Conservation (phyloP, 2,113 vertebrate species). For the Lates calcarifer region DNA sequence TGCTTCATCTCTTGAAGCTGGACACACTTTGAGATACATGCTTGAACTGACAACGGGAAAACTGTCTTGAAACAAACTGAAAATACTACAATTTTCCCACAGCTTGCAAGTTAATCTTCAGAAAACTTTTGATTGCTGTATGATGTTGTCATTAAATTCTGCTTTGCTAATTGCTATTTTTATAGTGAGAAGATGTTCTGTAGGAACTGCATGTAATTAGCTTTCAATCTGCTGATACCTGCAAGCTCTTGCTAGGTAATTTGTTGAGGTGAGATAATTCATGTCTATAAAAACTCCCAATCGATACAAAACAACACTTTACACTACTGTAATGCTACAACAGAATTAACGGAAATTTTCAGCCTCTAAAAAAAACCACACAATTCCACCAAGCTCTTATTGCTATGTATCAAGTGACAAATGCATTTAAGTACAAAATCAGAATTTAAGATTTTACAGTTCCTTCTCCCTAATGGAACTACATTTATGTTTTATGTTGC, state of each 20-base stretch:
- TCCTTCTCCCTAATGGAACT: conserved; percentile 23
- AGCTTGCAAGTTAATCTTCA: conserved; percentile 11
- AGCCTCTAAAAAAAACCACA: conserved; percentile 11
- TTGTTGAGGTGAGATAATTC: conserved; percentile 32
- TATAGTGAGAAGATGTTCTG: conserved; percentile 37
- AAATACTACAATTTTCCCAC: conserved; percentile 10
- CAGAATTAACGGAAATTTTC: conserved; percentile 12
- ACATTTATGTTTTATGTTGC: conserved; percentile 21
- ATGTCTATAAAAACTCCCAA: conserved; percentile 24
- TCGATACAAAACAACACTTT: conserved; percentile 21
- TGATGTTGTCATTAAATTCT: conserved; percentile 23
- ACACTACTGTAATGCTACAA: not conserved
- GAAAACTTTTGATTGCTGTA: not conserved
- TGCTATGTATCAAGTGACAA: not conserved
- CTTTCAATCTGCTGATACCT: conserved; percentile 22
- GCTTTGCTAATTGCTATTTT: conserved; percentile 50
- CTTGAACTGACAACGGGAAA: not conserved
- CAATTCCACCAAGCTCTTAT: not conserved
- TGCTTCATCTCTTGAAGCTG: conserved; percentile 29
- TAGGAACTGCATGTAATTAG: conserved; percentile 46
- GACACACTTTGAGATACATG: conserved; percentile 29
- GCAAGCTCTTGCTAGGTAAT: conserved; percentile 8
- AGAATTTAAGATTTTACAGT: conserved; percentile 25
- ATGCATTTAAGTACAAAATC: conserved; percentile 18
- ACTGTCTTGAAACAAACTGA: not conserved